Conservation (phyloP, 2,113 vertebrate genomes). For the Syngnathus scovelli region DNA sequence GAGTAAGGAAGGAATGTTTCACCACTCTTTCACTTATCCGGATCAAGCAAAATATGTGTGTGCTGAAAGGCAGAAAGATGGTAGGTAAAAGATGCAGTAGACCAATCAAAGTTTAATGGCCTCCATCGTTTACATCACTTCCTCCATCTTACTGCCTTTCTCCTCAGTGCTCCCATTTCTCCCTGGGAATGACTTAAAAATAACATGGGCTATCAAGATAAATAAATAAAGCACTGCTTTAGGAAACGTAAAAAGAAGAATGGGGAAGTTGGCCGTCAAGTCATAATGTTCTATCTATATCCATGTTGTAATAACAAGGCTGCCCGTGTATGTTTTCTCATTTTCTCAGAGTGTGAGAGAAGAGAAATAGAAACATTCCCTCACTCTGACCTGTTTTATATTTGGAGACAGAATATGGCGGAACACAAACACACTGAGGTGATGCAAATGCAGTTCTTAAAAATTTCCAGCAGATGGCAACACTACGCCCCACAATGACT, state of each 20-base stretch:
- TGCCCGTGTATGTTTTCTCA: constrained; percentile 3
- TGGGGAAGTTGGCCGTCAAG: not conserved
- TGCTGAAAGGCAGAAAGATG: constrained; percentile 10
- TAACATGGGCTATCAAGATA: constrained; percentile 13
- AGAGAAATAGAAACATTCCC: constrained; percentile 6
- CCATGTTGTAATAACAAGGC: constrained; percentile 16
- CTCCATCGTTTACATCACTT: constrained; percentile 41
- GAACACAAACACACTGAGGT: constrained; percentile 12
- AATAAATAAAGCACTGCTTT: constrained; percentile 12
- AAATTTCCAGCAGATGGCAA: constrained; percentile 54
- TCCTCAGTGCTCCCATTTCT: not conserved
- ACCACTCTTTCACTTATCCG: constrained; percentile 8
- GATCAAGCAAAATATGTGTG: constrained; percentile 4
- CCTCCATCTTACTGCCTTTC: constrained; percentile 19
- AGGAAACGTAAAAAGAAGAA: constrained; percentile 15
- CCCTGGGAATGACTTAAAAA: constrained; percentile 29
- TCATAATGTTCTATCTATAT: not conserved
- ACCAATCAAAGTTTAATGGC: constrained; percentile 57
- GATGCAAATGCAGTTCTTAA: constrained; percentile 24
- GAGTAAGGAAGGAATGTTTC: constrained; percentile 23
- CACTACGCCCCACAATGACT: constrained; percentile 24
- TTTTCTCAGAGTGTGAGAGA: constrained; percentile 9
- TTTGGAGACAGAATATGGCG: constrained; percentile 1
- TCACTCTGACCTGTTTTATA: constrained; percentile 31
- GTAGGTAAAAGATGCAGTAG: constrained; percentile 27